phyloP scores from a whole-genome alignment of 2,797 vertebrate species.

The Apodemus agrarius region DNA sequence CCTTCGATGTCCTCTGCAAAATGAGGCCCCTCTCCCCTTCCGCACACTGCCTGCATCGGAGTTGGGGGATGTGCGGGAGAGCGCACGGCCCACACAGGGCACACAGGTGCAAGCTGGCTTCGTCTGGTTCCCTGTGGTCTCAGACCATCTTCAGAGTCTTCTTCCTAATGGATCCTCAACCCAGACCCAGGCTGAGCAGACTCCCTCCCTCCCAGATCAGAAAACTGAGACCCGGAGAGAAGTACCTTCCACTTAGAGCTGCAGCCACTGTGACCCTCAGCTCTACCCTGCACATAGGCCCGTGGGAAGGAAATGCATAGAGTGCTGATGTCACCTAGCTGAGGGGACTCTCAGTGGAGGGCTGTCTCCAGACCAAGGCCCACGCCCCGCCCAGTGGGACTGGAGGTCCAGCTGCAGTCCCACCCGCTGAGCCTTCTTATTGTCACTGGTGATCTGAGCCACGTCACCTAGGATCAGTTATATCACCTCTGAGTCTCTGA shows the following conservation, averaged over 20 bases:
- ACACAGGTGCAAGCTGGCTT: background rate
- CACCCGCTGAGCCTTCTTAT: rapidly evolving
- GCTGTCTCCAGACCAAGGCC: rapidly evolving
- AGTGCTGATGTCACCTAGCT: rapidly evolving
- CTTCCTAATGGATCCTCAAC: background rate
- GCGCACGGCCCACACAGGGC: background rate
- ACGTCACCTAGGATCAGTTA: background rate
- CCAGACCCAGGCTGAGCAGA: background rate
- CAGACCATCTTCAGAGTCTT: background rate
- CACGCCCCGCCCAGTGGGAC: background rate
- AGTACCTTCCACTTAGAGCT: background rate
- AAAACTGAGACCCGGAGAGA: background rate
- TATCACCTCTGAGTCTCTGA: background rate
- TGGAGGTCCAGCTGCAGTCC: background rate
- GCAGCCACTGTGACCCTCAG: background rate
- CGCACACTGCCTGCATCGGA: background rate
- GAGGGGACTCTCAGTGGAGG: rapidly evolving
- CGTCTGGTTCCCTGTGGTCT: background rate
- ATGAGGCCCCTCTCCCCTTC: background rate
- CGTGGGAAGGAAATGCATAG: background rate
- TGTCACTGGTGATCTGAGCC: background rate
- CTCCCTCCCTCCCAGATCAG: background rate
- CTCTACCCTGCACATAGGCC: background rate
- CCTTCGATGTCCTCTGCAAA: background rate
- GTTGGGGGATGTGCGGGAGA: background rate